Conservation (phyloP, 2,797 vertebrate genomes). For the Stomatorhinus walkeri region DNA sequence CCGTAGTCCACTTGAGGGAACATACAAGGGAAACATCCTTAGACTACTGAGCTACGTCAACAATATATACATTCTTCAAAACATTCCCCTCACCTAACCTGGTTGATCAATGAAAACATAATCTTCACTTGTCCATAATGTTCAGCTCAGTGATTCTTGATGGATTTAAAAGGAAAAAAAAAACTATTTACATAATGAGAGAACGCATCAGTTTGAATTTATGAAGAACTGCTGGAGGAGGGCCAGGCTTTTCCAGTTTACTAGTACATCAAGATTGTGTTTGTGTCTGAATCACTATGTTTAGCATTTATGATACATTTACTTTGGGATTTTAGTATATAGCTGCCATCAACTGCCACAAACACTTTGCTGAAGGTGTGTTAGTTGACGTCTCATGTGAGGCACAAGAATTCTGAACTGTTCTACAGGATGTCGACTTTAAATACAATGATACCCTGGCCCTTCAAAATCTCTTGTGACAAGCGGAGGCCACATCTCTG, state of each 20-base stretch:
- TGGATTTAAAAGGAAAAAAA: conserved; percentile 10
- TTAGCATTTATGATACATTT: conserved; percentile 12
- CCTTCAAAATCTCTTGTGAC: not conserved
- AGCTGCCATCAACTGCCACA: conserved; percentile 25
- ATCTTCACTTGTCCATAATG: conserved; percentile 13
- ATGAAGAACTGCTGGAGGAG: not conserved
- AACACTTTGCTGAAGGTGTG: not conserved
- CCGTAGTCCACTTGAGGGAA: conserved; percentile 23
- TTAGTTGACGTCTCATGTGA: not conserved
- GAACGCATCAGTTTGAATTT: not conserved
- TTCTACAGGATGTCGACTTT: not conserved
- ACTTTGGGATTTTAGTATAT: not conserved
- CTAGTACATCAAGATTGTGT: not conserved
- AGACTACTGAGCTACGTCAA: conserved; percentile 22
- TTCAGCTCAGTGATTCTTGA: conserved; percentile 19
- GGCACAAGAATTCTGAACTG: not conserved
- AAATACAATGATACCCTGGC: not conserved
- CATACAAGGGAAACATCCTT: not conserved
- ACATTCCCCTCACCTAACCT: conserved; percentile 15
- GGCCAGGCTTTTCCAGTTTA: conserved; percentile 19
- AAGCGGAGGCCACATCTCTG: not conserved
- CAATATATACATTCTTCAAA: conserved; percentile 22
- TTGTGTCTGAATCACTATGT: not conserved
- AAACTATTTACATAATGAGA: conserved; percentile 14
- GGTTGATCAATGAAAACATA: conserved; percentile 8